Base-by-base conservation (phyloP, 2,797 vertebrate genomes). In the Macropus fuliginosus region DNA sequence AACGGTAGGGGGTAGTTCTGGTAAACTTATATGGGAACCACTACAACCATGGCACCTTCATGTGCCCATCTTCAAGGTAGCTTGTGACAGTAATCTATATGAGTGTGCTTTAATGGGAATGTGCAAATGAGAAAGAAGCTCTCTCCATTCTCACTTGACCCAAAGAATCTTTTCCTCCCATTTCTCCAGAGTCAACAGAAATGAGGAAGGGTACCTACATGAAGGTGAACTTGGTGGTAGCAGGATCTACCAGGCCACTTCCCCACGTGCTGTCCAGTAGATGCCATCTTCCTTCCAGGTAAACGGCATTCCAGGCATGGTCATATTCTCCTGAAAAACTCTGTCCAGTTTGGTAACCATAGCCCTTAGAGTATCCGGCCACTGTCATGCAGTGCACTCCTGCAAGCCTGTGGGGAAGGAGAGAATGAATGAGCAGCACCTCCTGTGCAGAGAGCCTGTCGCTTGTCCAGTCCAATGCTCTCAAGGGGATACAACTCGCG, bases 181-280 rank as follows among this genome's bases (percentile, higher is more conserved):
- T 14, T 3, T n/a, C 94, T 89, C 50, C 34, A 57, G 0, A 0
- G 31, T 27, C 52, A 28, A 55, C 8, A 66, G 81, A n/a, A n/a
- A 2, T 0, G n/a, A 56, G n/a, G 29, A 4, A 24, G 29, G 0
- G 6, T 66, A 96, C 98, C 98, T 96, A 99, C 99, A 98, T 98
- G 97, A 98, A 98, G 93, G 98, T 99, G 97, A 99, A 99, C 40
- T 98, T 98, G 97, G 98, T 98, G 95, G 98, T 98, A 56, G 96
- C n/a, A 1, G 98, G 97, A 10, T 98, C 98, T 29, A 98, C 96
- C 46, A 96, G 90, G 56, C 99, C 99, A 0, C 99, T 99, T 90
- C 99, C 99, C 99, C 99, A 99, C 59, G 99, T 99, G 97, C 98
- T 99, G 91, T 99, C 99, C 34, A 99, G 96, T 50, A 99, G 97